Base-by-base conservation (phyloP, 2,113 vertebrate species). In the Gymnobelideus leadbeateri region DNA sequence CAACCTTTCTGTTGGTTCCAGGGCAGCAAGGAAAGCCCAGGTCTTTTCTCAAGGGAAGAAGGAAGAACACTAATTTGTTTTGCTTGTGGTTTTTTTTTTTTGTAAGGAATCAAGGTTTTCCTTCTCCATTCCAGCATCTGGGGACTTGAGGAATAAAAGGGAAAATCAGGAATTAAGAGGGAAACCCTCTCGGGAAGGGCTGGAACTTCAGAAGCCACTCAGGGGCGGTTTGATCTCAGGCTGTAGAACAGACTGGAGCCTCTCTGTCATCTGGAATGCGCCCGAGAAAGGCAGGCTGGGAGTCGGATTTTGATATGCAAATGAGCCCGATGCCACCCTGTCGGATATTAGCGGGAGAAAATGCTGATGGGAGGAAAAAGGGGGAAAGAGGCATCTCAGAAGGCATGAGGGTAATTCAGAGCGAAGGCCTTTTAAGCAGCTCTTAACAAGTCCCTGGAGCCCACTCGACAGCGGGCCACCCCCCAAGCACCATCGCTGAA, bases 391-490 rank as follows among this genome's bases (percentile, higher is more conserved):
- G 96, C 98, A 99, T 99, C 98, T 99, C 99, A 99, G 98, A 98
- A 99, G 99, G 99, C 99, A 99, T 98, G 99, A 99, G 99, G 99
- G 99, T 99, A 99, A 99, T 99, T 99, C 99, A 99, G 99, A 99
- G 99, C 99, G 99, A 99, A 99, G 99, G 99, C 99, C 99, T 99
- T 99, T 99, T 99, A 98, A 99, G 99, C 98, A 99, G 98, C 98
- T 99, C 99, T 99, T 99, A 99, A 99, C 99, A 99, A 99, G 99
- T 99, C 99, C 99, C 99, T 96, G 96, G 99, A 99, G 99, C 98
- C 99, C 98, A 99, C 99, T 99, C 98, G 98, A 99, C 98, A 98
- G 98, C 98, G 96, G 97, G 98, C 98, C 99, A 99, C 98, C 99
- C 98, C 98, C 98, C 98, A 99, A 98, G 99, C 99, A 98, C 98